Conservation (phyloP, 2,888 invertebrate genomes). For the Hirtodrosophila cameraria region DNA sequence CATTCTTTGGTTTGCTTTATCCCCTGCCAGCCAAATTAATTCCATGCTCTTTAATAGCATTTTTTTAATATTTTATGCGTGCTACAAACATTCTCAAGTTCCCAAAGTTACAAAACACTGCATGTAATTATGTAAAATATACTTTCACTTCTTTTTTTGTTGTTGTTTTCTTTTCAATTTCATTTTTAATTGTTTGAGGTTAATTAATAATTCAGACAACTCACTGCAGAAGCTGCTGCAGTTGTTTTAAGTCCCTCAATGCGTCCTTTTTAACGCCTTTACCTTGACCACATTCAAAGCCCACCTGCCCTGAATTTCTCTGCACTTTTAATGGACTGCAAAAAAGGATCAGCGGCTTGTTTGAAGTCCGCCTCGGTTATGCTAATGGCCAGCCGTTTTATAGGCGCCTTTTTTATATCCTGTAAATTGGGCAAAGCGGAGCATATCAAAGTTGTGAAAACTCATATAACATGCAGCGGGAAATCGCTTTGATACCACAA, state of each 20-base stretch:
- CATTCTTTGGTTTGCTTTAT: constrained; percentile 20
- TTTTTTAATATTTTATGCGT: constrained; percentile 62
- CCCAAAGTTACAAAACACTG: constrained; percentile 9
- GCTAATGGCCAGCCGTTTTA: constrained; percentile 67
- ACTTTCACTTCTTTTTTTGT: constrained; percentile 10
- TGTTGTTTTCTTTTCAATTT: constrained; percentile 39
- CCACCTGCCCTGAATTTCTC: constrained; percentile 1
- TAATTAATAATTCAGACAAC: constrained; percentile 74
- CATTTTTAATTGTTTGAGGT: constrained; percentile 72
- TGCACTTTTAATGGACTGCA: constrained; percentile 72
- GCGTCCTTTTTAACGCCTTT: constrained; percentile 21
- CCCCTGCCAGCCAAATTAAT: constrained; percentile 28
- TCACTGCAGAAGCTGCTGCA: constrained; percentile 68
- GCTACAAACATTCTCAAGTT: not conserved
- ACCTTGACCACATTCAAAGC: constrained; percentile 57
- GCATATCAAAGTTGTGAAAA: too few relatives aligned
- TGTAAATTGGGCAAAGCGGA: not conserved
- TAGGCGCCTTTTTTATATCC: constrained; percentile 48
- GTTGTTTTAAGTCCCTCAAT: constrained; percentile 30
- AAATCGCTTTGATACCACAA: too few relatives aligned
- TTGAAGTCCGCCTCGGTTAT: constrained; percentile 59
- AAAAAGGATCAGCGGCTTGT: constrained; percentile 36
- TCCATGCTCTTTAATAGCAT: constrained; percentile 44
- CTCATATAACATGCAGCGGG: too few relatives aligned
- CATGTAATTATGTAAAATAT: constrained; percentile 53